Conservation (phyloP, 2,113 vertebrate genomes). For the Odontesthes bonariensis region DNA sequence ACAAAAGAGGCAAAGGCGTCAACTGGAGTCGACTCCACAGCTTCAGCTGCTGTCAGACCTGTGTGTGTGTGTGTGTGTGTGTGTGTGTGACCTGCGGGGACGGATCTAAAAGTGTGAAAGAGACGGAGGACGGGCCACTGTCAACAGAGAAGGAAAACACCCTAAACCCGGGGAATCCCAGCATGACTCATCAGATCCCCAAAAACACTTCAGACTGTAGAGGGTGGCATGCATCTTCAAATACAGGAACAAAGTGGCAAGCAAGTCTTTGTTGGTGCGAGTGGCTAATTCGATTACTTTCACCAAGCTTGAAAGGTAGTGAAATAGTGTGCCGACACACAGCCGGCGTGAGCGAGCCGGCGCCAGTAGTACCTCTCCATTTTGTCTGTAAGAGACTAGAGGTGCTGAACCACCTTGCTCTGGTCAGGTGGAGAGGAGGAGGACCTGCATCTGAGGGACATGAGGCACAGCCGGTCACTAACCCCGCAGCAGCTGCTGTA, state of each 20-base stretch:
- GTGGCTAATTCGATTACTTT: slow-evolving; percentile 22
- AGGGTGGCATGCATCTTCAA: slow-evolving; percentile 49
- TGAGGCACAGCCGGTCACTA: slow-evolving; percentile 68
- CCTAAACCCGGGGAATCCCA: slow-evolving; percentile 36
- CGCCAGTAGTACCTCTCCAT: slow-evolving; percentile 78
- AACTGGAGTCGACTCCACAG: slow-evolving; percentile 1
- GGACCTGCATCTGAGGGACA: slow-evolving; percentile 82
- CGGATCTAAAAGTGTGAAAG: background rate
- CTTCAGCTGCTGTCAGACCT: background rate
- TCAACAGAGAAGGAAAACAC: slow-evolving; percentile 8
- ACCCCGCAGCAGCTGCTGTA: slow-evolving; percentile 1
- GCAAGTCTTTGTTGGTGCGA: slow-evolving; percentile 21
- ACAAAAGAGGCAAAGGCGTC: background rate
- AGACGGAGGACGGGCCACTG: slow-evolving; percentile 14
- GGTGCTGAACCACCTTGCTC: slow-evolving; percentile 84
- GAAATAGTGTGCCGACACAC: slow-evolving; percentile 19
- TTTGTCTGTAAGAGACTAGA: slow-evolving; percentile 84
- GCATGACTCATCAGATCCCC: slow-evolving; percentile 2
- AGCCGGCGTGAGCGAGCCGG: background rate
- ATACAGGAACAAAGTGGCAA: slow-evolving; percentile 27
- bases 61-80: background rate
- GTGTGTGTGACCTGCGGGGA: slow-evolving; percentile 5
- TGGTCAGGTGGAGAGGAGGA: slow-evolving; percentile 77
- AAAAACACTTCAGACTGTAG: background rate
- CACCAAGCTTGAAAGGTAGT: slow-evolving; percentile 8